Evolutionary conservation across 2,113 vertebrate species (phyloP).

Genomic region (Sceloporus tristichus): DNA sequence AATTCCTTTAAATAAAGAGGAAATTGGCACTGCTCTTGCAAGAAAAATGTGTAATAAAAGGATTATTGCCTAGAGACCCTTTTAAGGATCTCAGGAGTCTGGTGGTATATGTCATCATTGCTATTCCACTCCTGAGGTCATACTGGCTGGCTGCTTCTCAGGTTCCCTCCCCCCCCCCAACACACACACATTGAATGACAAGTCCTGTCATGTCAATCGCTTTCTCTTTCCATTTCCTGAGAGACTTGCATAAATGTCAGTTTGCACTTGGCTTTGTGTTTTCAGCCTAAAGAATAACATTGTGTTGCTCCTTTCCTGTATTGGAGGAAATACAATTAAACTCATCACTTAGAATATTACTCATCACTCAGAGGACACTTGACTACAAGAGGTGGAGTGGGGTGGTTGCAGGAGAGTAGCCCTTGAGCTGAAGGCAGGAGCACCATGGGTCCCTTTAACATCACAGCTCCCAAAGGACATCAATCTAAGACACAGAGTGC

Average conservation of each 20-base stretch:
- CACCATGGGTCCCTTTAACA: not conserved
- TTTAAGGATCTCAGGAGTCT: not conserved
- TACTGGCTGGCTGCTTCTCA: not conserved
- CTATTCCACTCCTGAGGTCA: not conserved
- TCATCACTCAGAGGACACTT: not conserved
- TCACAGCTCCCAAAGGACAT: rapidly evolving
- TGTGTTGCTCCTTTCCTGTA: not conserved
- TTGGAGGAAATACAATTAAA: constrained; percentile 14
- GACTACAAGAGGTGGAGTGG: not conserved
- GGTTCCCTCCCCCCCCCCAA: not conserved
- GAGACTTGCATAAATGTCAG: constrained; percentile 29
- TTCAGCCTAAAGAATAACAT: constrained; percentile 2
- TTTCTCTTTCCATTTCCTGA: constrained; percentile 15
- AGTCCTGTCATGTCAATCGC: not conserved
- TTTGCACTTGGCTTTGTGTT: constrained; percentile 26
- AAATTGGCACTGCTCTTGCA: not conserved
- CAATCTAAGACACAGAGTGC: not conserved
- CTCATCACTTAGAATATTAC: not conserved
- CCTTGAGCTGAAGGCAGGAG: rapidly evolving
- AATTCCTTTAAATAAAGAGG: not conserved
- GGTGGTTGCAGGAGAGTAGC: not conserved
- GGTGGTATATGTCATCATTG: not conserved
- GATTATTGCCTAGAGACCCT: not conserved
- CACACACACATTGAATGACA: not conserved
- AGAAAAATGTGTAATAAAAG: not conserved